Base-by-base conservation (phyloP, 2,797 vertebrate genomes). In the Coendou prehensilis region DNA sequence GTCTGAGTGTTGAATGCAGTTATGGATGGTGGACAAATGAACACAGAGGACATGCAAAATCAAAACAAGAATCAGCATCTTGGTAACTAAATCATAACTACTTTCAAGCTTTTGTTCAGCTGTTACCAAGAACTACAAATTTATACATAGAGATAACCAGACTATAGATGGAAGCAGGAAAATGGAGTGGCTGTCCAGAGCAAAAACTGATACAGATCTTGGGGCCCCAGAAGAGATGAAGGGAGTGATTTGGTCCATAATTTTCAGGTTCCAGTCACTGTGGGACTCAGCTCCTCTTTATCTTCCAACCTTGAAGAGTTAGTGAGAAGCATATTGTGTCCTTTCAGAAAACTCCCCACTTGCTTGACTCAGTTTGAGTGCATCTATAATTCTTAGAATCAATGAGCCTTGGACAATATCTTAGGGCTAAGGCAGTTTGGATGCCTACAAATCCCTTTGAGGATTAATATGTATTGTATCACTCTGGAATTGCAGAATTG, bases 31-130 rank as follows among this genome's bases (percentile, higher is more conserved):
- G 18, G 11, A 47, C 11, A 93, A n/a, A 75, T 95, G 63, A 89
- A 95, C 47, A 93, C 22, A 95, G 91, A 94, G 4, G 18, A 84
- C 23, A 92, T 63, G 20, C 76, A 84, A 92, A 92, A 93, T 75
- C 45, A 92, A 33, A 97, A 90, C 56, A 82, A 84, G 78, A 92
- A 14, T 37, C n/a, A 80, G 20, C 14, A 87, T 76, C 50, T 50
- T 90, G 41, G 17, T 78, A 95, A 90, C 80, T 92, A 97, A 90
- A 3, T 57, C 33, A 76, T 86, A 86, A 81, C 18, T 17, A 85
- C 28, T 75, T 96, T 89, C 22, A 92, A 80, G 5, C 10, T 89
- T 50, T 11, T 75, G 15, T 64, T 89, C 18, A 79, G 56, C 30
- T 80, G 4, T 15, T 67, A n/a, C 54, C 28, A 85, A 73, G 59